Evolutionary conservation across 2,797 vertebrate species (phyloP).

Genomic region (Brachyalestes nurse): DNA sequence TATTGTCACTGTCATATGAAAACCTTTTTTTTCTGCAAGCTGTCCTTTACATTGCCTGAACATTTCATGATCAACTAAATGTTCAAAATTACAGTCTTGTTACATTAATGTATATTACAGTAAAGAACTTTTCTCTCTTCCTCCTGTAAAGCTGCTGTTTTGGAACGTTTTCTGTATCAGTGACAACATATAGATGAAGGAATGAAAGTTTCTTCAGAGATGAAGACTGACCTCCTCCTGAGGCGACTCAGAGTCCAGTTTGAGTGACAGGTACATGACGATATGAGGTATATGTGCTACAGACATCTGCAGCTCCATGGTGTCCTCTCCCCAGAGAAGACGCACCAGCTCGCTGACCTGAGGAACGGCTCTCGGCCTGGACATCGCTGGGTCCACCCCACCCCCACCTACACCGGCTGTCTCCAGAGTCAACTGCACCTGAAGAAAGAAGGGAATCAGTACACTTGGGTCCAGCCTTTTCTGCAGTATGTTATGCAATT

Average conservation of each 20-base stretch:
- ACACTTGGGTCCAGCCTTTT: background rate
- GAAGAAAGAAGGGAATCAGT: background rate
- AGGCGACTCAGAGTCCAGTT: conserved; percentile 83
- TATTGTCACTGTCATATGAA: too few species aligned
- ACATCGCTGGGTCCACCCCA: conserved; percentile 16
- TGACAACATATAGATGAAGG: background rate
- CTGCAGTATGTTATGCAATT: too few species aligned
- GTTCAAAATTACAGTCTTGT: background rate
- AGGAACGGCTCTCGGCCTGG: conserved; percentile 66
- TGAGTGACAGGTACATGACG: conserved; percentile 89
- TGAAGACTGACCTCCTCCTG: conserved; percentile 86
- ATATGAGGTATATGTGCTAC: conserved; percentile 83
- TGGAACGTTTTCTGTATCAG: background rate
- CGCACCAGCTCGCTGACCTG: conserved; percentile 85
- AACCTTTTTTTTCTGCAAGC: too few species aligned
- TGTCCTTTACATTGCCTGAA: background rate
- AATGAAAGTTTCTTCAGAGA: conserved; percentile 21
- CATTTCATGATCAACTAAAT: background rate
- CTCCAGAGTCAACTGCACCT: conserved; percentile 95
- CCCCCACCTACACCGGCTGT: conserved; percentile 72
- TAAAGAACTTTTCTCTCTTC: background rate
- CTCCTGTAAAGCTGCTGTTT: background rate
- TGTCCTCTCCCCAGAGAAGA: conserved; percentile 88
- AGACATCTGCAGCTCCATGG: conserved; percentile 78
- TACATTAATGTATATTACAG: background rate